Evolutionary conservation across 2,888 invertebrate genomes (phyloP).

Genomic region (Tubiluchus corallicola): DNA sequence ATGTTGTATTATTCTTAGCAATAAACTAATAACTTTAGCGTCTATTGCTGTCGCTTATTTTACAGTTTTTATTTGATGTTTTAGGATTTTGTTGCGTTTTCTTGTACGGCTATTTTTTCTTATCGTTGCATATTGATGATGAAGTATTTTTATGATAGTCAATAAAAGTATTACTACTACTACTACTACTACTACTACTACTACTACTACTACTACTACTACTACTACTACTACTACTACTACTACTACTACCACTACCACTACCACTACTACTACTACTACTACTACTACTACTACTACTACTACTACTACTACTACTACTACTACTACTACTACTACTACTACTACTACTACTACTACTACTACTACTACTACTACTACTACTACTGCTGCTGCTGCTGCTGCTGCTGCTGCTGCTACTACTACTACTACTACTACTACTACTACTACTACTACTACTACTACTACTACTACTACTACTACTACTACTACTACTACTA

Average conservation of each 20-base stretch:
- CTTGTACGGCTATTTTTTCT: too few relatives aligned
- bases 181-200: not conserved
- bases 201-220: not conserved
- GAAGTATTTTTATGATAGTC: too few relatives aligned
- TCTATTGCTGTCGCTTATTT: too few relatives aligned
- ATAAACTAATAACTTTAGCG: too few relatives aligned
- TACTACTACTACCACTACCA: not conserved
- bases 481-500: conserved; percentile 3
- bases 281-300: conserved; percentile 3
- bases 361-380: conserved; percentile 3
- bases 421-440: conserved; percentile 3
- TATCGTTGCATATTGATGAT: too few relatives aligned
- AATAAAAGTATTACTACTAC: too few relatives aligned
- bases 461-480: conserved; percentile 1
- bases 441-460: conserved; percentile 3
- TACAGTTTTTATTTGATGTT: too few relatives aligned
- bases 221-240: not conserved
- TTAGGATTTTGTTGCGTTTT: too few relatives aligned
- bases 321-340: conserved; percentile 3
- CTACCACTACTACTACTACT: conserved; percentile 3
- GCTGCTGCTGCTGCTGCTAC: conserved; percentile 3
- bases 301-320: conserved; percentile 3
- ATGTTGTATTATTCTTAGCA: too few relatives aligned
- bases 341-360: conserved; percentile 3
- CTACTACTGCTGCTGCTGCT: conserved; percentile 3